Base-by-base conservation (phyloP, 2,797 vertebrate species). In the Microhierax caerulescens region DNA sequence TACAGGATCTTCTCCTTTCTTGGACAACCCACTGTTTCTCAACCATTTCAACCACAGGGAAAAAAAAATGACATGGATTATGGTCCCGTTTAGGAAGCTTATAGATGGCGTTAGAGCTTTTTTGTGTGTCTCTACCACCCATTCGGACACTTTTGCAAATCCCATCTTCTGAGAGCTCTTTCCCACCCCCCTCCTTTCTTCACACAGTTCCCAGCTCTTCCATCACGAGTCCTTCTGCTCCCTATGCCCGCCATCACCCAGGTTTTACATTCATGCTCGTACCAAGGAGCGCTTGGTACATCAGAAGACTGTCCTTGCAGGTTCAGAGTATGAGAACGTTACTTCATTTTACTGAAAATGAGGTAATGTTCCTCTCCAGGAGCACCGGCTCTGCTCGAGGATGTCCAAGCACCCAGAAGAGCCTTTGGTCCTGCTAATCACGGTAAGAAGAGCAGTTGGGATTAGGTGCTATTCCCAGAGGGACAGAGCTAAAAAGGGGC, bases 401-500 rank as follows among this genome's bases (percentile, higher is more conserved):
- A 14, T 1, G 23, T 8, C 11, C 30, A 5, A 7, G 37, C 51
- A 6, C 19, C n/a, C 37, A 17, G 21, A 28, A 11, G 30, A 36
- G 47, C 45, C 70, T 30, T 32, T 1, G 39, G 18, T 59, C 30
- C 56, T 5, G 22, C 48, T 89, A 59, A 80, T 89, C 65, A 0
- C 37, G 2, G 23, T 3, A 27, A 23, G 54, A 61, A 9, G 30
- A 4, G 64, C 15, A 4, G 6, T 5, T 2, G 32, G 74, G 93
- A 95, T 93, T 84, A 94, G 67, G 1, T 5, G 56, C 95, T 95
- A 86, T 96, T 96, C 93, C 60, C 6, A 6, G 92, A 70, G 13
- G 28, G 23, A 63, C 5, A 1, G 51, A 56, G 39, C 81, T 79
- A 43, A 67, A 60, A n/a, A 13, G 23, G 50, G 68, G 69, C 56